Percentiles rank a stretch among this genome's conserved stretches.
Conservation (phyloP, 2,113 vertebrate species). For the Natator depressus region DNA sequence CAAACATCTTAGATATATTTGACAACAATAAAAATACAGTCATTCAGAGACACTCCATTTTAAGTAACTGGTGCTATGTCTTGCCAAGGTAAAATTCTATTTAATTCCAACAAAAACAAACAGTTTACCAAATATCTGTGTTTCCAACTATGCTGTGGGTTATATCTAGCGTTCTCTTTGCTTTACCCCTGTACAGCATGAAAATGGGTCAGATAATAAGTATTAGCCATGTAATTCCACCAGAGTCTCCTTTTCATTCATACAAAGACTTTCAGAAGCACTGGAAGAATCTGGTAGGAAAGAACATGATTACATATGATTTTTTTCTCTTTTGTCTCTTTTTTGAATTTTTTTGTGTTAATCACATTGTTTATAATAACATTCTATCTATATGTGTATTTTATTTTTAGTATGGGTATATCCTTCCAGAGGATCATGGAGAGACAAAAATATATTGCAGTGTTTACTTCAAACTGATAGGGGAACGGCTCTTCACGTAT, state of each 20-base stretch:
- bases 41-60: slow-evolving; percentile 78
- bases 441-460: slow-evolving; percentile 82
- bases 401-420: slow-evolving; percentile 88
- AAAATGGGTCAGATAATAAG: slow-evolving; percentile 90
- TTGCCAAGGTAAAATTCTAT: slow-evolving; percentile 88
- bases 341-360: background rate
- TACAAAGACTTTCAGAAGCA: slow-evolving; percentile 86
- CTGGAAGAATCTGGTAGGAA: slow-evolving; percentile 88
- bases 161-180: background rate
- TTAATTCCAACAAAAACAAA: slow-evolving; percentile 29
- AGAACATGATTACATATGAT: background rate
- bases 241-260: slow-evolving; percentile 84
- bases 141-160: background rate
- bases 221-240: slow-evolving; percentile 81
- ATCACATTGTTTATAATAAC: background rate
- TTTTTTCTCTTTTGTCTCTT: background rate
- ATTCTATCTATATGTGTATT: background rate
- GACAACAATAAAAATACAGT: slow-evolving; percentile 69
- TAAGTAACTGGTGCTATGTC: slow-evolving; percentile 89
- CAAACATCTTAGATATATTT: slow-evolving; percentile 79
- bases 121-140: background rate
- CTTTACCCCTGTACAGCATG: slow-evolving; percentile 82
- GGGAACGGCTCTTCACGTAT: slow-evolving; percentile 89
- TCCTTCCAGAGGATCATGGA: slow-evolving; percentile 82
- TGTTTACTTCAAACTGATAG: slow-evolving; percentile 87